phyloP scores from a whole-genome alignment of 1,140 invertebrate species.

The Polyergus mexicanus region DNA sequence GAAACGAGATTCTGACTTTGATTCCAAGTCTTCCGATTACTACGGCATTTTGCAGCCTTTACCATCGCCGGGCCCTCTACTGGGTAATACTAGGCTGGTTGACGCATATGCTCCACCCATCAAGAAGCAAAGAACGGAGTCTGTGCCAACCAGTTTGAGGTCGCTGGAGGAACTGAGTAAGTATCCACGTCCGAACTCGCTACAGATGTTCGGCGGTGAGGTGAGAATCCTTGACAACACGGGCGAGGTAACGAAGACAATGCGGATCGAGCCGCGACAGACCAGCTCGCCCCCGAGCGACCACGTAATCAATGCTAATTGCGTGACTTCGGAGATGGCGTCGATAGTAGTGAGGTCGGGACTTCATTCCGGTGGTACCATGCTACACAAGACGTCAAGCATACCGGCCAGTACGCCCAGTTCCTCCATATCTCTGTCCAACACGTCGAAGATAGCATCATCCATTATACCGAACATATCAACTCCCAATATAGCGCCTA shows the following conservation, averaged over 20 bases:
- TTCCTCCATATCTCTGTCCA: slow-evolving; percentile 84
- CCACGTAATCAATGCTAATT: slow-evolving; percentile 73
- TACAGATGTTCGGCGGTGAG: slow-evolving; percentile 93
- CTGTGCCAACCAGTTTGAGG: slow-evolving; percentile 85
- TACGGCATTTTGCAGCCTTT: slow-evolving; percentile 87
- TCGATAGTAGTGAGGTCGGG: slow-evolving; percentile 91
- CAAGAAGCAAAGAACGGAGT: slow-evolving; percentile 87
- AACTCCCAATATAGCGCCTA: slow-evolving; percentile 87
- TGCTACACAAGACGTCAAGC: slow-evolving; percentile 88
- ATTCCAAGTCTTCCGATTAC: slow-evolving; percentile 78
- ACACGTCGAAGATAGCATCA: slow-evolving; percentile 88
- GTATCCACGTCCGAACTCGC: slow-evolving; percentile 85
- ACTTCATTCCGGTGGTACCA: slow-evolving; percentile 91
- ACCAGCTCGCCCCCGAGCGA: slow-evolving; percentile 80
- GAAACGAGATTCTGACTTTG: slow-evolving; percentile 86
- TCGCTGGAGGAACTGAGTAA: slow-evolving; percentile 88
- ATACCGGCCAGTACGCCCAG: slow-evolving; percentile 72
- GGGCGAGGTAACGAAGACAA: slow-evolving; percentile 89
- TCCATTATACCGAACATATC: slow-evolving; percentile 88
- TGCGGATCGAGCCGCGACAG: slow-evolving; percentile 90
- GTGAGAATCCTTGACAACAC: slow-evolving; percentile 90
- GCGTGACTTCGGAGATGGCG: slow-evolving; percentile 85
- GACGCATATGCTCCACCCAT: slow-evolving; percentile 87
- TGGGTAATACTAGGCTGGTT: slow-evolving; percentile 93
- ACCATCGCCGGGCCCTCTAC: slow-evolving; percentile 92